Percentiles rank a stretch among this genome's conserved stretches.
Conservation (phyloP, 2,797 vertebrate genomes). For the Coregonus ussuriensis region DNA sequence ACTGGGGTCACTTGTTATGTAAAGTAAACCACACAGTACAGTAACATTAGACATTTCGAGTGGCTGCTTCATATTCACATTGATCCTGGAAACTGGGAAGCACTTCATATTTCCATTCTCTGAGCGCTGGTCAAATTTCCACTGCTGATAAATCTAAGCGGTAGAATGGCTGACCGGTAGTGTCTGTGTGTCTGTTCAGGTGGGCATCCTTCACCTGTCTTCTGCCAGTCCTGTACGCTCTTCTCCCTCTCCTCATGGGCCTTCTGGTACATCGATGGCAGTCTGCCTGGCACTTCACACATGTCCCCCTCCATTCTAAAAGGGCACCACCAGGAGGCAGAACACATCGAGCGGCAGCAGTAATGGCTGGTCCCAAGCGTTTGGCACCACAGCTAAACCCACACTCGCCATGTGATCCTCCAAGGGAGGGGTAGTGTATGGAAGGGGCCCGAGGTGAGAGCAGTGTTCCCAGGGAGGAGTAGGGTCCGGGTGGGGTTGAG, state of each 20-base stretch:
- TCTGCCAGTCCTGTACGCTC: constrained; percentile 89
- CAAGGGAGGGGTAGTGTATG: constrained; percentile 94
- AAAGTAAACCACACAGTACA: too few relatives aligned
- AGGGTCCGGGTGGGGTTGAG: constrained; percentile 88
- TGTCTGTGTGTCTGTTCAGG: constrained; percentile 63
- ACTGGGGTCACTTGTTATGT: too few relatives aligned
- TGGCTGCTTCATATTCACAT: neutral
- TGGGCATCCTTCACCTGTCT: constrained; percentile 84
- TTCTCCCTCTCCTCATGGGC: constrained; percentile 79
- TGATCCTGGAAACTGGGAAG: neutral
- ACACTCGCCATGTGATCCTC: constrained; percentile 96
- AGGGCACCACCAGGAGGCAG: too few relatives aligned
- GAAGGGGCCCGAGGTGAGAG: constrained; percentile 87
- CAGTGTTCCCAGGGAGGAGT: constrained; percentile 85
- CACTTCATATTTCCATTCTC: neutral
- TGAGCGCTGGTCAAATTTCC: neutral
- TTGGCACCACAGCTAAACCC: constrained; percentile 93
- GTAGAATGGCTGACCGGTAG: too few relatives aligned
- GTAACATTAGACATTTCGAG: neutral
- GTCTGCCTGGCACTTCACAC: constrained; percentile 87
- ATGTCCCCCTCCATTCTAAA: constrained; percentile 96
- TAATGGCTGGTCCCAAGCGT: constrained; percentile 88
- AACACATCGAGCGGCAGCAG: constrained; percentile 53
- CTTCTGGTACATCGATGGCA: constrained; percentile 82
- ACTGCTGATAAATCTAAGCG: neutral